Percentiles rank a stretch among this genome's conserved stretches.
Evolutionary conservation across 1,140 invertebrate species (phyloP).

Genomic region (Trachelipus rathkii): DNA sequence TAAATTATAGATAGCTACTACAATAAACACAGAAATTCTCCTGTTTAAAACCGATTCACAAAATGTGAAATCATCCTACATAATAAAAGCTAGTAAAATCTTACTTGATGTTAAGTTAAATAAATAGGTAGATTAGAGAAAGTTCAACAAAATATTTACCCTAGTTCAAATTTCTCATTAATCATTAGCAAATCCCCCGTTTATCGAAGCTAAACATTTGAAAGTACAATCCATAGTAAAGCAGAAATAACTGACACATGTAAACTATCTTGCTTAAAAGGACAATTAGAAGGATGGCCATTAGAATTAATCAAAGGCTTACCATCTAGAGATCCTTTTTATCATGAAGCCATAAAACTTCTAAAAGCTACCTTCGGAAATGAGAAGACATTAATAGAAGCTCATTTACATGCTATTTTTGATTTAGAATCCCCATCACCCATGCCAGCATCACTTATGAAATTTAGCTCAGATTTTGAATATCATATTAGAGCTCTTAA

Average conservation of each 20-base stretch:
- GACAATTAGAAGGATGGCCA: not conserved
- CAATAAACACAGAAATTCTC: no score
- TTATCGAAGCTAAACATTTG: no score
- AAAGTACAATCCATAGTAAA: not conserved
- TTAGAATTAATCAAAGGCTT: not conserved
- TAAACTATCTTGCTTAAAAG: not conserved
- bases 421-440: not conserved
- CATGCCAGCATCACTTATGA: not conserved
- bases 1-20: no score
- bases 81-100: no score
- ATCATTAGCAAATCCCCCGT: no score
- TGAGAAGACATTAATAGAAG: not conserved
- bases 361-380: not conserved
- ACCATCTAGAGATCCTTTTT: not conserved
- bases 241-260: not conserved
- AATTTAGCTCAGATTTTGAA: not conserved
- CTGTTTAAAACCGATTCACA: no score
- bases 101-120: no score
- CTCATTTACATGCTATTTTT: not conserved
- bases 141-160: no score
- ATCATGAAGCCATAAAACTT: not conserved
- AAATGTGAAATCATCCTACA: no score
- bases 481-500: not conserved
- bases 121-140: no score
- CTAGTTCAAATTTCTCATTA: no score